Base-by-base conservation (phyloP, 1,140 invertebrate genomes). In the Cyclargus thomasi region DNA sequence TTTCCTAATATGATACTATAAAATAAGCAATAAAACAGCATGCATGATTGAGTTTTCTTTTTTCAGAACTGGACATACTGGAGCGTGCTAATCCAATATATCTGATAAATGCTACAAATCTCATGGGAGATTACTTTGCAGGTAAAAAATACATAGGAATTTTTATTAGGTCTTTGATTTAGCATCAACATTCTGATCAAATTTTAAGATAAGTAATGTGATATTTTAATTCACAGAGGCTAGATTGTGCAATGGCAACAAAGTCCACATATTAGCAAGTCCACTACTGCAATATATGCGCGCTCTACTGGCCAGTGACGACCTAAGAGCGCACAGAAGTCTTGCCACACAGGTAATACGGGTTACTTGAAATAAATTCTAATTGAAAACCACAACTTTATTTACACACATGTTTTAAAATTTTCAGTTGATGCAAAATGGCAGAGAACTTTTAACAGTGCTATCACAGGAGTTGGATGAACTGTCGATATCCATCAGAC, bases 121-220 rank as follows among this genome's bases (percentile, higher is more conserved):
- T 89, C 2, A 89, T 89, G 81, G 86, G 86, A 39, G 86, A 88
- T 68, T 89, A 89, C 73, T 89, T 89, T 74, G 83, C 85, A 63
- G 86, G 86, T 87, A 75, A 69, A 47, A 57, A 53, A 36, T 17
- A 63, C 62, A 47, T 29, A 29, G 5, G 29, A 7, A 29, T 29
- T 29, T 29, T 29, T 29, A 7, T 29, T 29, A 62, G n/a, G n/a
- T n/a, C n/a, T n/a, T n/a, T n/a, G n/a, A n/a, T n/a, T n/a, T n/a
- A n/a, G n/a, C n/a, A n/a, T n/a, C n/a, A n/a, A n/a, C n/a, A n/a
- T n/a, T n/a, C n/a, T n/a, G n/a, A n/a, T n/a, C n/a, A n/a, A n/a
- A n/a, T n/a, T n/a, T n/a, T n/a, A n/a, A n/a, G n/a, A n/a, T n/a
- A n/a, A n/a, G n/a, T 29, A 64, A 64, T 47, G 4, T 29, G 39